phyloP scores from a whole-genome alignment of 2,888 invertebrate genomes.

The Sarcophaga caerulescens region DNA sequence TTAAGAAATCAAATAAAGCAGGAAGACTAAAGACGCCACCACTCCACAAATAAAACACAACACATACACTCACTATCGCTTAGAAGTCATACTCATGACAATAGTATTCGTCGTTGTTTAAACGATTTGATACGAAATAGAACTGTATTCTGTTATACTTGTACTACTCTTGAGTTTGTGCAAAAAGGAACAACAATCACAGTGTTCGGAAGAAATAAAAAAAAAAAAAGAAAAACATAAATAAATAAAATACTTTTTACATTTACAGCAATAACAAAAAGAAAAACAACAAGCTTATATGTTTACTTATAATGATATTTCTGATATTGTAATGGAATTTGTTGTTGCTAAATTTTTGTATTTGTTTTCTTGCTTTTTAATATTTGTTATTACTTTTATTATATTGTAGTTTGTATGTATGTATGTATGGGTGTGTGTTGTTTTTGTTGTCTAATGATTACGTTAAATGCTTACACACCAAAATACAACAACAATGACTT shows the following conservation, averaged over 20 bases:
- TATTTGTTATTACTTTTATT: not conserved
- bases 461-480: not conserved
- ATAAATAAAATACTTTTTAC: too few species aligned
- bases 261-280: too few species aligned
- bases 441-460: not conserved
- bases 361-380: not conserved
- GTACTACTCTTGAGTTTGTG: not conserved
- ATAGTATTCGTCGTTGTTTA: not conserved
- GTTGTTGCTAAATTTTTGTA: not conserved
- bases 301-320: not conserved
- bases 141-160: not conserved
- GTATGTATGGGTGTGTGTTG: not conserved
- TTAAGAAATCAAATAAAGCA: constrained; percentile 54
- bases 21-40: constrained; percentile 67
- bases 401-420: not conserved
- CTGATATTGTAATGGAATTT: not conserved
- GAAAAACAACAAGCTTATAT: not conserved
- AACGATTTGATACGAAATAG: constrained; percentile 4
- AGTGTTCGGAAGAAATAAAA: too few species aligned
- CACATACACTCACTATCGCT: constrained; percentile 9
- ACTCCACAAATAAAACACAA: constrained; percentile 48
- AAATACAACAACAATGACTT: not conserved
- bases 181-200: not conserved
- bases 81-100: not conserved
- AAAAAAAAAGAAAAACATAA: too few species aligned